Percentiles rank a stretch among this genome's conserved stretches.
Evolutionary conservation across 2,113 vertebrate genomes (phyloP).

Genomic region (Silurus glanis): DNA sequence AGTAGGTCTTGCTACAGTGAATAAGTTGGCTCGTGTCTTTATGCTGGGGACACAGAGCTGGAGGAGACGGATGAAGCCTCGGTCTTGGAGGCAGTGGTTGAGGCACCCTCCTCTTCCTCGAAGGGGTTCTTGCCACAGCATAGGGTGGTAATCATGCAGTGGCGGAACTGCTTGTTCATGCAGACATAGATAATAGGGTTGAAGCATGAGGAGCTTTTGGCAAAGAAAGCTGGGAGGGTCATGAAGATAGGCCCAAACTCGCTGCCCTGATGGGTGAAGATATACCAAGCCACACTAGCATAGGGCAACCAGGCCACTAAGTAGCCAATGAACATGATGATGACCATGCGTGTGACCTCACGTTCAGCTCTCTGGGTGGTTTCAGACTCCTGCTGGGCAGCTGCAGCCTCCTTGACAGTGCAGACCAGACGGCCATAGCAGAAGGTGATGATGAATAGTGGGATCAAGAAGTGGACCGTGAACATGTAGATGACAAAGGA

Average conservation of each 20-base stretch:
- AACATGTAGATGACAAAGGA: slow-evolving; percentile 98
- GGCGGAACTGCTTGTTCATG: slow-evolving; percentile 98
- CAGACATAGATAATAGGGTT: slow-evolving; percentile 95
- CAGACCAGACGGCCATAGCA: slow-evolving; percentile 96
- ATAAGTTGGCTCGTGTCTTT: slow-evolving; percentile 58
- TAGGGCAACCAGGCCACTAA: slow-evolving; percentile 89
- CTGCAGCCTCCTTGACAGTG: slow-evolving; percentile 93
- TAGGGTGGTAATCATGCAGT: slow-evolving; percentile 96
- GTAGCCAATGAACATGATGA: slow-evolving; percentile 90
- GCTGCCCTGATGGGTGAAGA: slow-evolving; percentile 89
- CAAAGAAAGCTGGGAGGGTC: slow-evolving; percentile 93
- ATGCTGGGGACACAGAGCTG: slow-evolving; percentile 93
- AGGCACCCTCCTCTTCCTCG: slow-evolving; percentile 85
- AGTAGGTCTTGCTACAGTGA: slow-evolving; percentile 47
- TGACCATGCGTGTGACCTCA: slow-evolving; percentile 94
- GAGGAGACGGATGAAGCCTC: slow-evolving; percentile 89
- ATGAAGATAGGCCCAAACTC: slow-evolving; percentile 91
- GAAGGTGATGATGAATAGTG: slow-evolving; percentile 80
- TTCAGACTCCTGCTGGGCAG: slow-evolving; percentile 94
- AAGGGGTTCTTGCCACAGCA: slow-evolving; percentile 96
- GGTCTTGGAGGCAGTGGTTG: slow-evolving; percentile 85
- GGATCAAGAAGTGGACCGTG: slow-evolving; percentile 80
- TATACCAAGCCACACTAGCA: slow-evolving; percentile 82
- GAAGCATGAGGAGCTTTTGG: slow-evolving; percentile 87
- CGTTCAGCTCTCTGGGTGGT: slow-evolving; percentile 97